Conservation (phyloP, 2,888 invertebrate genomes). For the Odontothrips loti region DNA sequence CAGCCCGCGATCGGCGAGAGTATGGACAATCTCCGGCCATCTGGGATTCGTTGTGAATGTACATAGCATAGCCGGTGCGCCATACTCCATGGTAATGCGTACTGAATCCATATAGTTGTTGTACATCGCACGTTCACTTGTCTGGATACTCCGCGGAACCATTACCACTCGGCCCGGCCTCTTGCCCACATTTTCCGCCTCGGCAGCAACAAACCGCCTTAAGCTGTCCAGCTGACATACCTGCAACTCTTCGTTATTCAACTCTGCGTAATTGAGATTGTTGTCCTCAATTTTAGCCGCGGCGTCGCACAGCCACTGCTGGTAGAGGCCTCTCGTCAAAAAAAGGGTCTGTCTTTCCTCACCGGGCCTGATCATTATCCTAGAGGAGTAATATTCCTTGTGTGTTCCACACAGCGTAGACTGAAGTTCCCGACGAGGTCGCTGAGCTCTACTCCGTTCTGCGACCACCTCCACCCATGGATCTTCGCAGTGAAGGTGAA, state of each 20-base stretch:
- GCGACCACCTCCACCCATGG: neutral
- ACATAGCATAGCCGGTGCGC: neutral
- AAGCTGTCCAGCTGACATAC: neutral
- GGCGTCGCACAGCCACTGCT: neutral
- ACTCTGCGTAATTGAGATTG: neutral
- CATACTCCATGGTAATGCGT: neutral
- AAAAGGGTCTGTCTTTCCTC: neutral
- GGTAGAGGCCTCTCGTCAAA: neutral
- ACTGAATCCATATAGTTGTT: neutral
- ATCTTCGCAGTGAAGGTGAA: neutral
- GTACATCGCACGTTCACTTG: neutral
- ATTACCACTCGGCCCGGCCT: neutral
- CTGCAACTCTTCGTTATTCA: neutral
- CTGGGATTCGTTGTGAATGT: neutral
- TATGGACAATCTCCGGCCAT: neutral
- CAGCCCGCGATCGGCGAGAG: neutral
- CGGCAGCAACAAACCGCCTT: neutral
- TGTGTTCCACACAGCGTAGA: neutral
- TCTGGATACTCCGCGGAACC: neutral
- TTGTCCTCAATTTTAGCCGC: neutral
- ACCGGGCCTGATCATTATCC: neutral
- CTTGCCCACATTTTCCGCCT: neutral
- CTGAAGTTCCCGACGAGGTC: neutral
- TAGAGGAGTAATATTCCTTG: neutral
- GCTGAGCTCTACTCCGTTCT: neutral